Evolutionary conservation across 2,888 invertebrate species (phyloP), one percentile per base, ranked within the genome.

Genomic region (Synergus itoensis): DNA sequence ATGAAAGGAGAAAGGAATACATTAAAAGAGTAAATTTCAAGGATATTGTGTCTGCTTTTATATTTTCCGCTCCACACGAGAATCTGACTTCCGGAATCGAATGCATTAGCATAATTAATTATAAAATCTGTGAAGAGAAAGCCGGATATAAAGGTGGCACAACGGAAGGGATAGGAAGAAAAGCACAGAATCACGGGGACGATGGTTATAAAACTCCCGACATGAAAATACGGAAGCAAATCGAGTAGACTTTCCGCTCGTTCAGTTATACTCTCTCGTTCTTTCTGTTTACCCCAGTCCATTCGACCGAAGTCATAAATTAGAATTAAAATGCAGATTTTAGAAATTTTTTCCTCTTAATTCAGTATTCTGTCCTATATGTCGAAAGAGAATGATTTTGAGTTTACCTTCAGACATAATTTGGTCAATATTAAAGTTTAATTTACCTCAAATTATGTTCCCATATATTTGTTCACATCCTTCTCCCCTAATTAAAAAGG

Each of bases 21-120:
- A 48, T 69, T 48, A 16, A 48, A 45, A n/a, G 53, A n/a, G n/a
- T 53, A 73, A 73, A 36, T 67, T 28, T 73, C 36, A 28, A 73
- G 36, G 69, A 73, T 73, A 36, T 53, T 73, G 69, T 73, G 69
- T 28, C 45, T 73, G 69, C 53, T 73, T 67, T 53, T 73, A 73
- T 73, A 73, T 73, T 53, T 48, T 53, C 53, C 48, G 28, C 73
- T 53, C 53, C 53, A 53, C 53, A 53, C 73, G 36, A 73, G 45
- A 53, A 36, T 73, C 48, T 73, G 73, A 73, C 73, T 73, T 73
- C 73, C 77, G 64, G 79, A 80, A 79, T 82, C 84, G 81, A 85
- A 89, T 86, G 80, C 88, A 88, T 88, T 88, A 89, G 86, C 86
- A 89, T 89, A 90, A 90, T 90, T 90, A 90, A 89, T 89, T 89